phyloP scores from a whole-genome alignment of 2,888 invertebrate species.

The Melipona bicolor region DNA sequence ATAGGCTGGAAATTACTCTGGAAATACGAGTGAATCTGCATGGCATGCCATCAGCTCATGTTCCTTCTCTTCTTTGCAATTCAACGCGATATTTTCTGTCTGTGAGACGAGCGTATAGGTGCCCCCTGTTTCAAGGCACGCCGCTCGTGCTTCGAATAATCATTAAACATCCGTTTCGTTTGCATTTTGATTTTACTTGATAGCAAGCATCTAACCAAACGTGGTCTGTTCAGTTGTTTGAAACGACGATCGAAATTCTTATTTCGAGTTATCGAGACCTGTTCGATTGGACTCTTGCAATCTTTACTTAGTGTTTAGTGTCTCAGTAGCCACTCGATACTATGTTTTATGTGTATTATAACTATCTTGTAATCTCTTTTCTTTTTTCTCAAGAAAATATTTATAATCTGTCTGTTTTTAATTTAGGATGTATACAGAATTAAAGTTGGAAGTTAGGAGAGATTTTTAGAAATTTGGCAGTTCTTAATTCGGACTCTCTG shows the following conservation, averaged over 20 bases:
- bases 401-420: neutral
- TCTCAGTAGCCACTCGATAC: neutral
- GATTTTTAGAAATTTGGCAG: neutral
- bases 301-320: neutral
- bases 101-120: neutral
- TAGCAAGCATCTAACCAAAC: neutral
- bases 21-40: constrained; percentile 60
- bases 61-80: neutral
- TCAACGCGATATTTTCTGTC: neutral
- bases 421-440: neutral
- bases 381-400: neutral
- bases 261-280: too few relatives aligned
- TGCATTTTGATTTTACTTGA: neutral
- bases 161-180: neutral
- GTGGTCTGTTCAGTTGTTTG: neutral
- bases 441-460: neutral
- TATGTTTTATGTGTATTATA: neutral
- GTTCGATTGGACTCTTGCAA: neutral
- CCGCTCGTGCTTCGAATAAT: constrained; percentile 7
- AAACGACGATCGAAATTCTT: neutral
- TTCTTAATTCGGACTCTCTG: neutral
- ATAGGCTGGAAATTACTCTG: constrained; percentile 57
- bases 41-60: constrained; percentile 24
- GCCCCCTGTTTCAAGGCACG: neutral
- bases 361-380: neutral